phyloP scores from a whole-genome alignment of 2,888 invertebrate genomes.

The Anaspis maculata region DNA sequence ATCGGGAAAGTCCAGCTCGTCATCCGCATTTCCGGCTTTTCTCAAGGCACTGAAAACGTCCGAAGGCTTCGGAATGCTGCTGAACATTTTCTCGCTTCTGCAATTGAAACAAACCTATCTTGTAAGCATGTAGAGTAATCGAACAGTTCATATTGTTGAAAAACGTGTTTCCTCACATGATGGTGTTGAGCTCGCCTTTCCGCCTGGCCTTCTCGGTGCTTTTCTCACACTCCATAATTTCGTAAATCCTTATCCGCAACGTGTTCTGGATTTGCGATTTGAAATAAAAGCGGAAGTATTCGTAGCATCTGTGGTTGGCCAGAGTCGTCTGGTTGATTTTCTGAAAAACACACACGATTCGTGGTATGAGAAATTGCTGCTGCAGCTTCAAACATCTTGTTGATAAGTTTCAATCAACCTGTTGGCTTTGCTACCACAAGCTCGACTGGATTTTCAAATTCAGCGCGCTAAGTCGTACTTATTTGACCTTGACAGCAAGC shows the following conservation, averaged over 20 bases:
- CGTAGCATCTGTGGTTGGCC: slow-evolving; percentile 28
- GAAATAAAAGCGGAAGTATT: slow-evolving; percentile 24
- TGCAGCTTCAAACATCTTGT: background rate
- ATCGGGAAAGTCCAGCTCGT: background rate
- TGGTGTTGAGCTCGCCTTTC: slow-evolving; percentile 8
- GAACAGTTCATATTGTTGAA: slow-evolving; percentile 1
- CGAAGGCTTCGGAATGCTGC: too few relatives aligned
- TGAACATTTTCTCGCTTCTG: too few relatives aligned
- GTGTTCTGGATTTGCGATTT: slow-evolving; percentile 26
- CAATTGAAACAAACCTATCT: too few relatives aligned
- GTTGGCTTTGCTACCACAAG: too few relatives aligned
- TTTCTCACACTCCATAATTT: slow-evolving; percentile 16
- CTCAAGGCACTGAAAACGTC: too few relatives aligned
- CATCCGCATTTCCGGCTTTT: background rate
- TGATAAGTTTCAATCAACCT: slow-evolving; percentile 3
- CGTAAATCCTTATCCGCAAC: slow-evolving; percentile 20
- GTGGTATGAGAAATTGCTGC: too few relatives aligned
- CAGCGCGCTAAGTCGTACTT: too few relatives aligned
- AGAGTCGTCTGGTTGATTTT: slow-evolving; percentile 32
- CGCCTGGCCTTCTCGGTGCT: too few relatives aligned
- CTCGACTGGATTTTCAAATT: too few relatives aligned
- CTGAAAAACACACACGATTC: too few relatives aligned
- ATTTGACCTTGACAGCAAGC: too few relatives aligned
- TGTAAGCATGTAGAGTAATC: too few relatives aligned
- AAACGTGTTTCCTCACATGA: background rate